Evolutionary conservation across 1,140 invertebrate genomes (phyloP), one percentile per base, ranked within the genome.

Genomic region (Anoplolepis gracilipes): DNA sequence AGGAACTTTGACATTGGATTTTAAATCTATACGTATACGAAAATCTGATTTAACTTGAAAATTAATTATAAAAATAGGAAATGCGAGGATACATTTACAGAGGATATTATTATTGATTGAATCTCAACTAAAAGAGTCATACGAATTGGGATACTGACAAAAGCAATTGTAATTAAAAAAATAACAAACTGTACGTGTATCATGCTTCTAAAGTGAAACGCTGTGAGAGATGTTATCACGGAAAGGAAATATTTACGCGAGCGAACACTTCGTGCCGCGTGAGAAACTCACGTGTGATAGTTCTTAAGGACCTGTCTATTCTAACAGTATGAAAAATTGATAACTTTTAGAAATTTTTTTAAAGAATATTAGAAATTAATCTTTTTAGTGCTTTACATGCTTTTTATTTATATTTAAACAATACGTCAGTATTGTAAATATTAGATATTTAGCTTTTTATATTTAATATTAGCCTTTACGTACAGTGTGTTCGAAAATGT

Each of bases 181-280:
- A 78, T 22, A 22, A 6, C 30, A 78, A 79, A 55, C 10, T 81
- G 36, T 36, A 19, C 6, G 13, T 36, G 0, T 62, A 2, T 53
- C 81, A 77, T 84, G 72, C 81, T 84, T 10, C 13, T 19, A 62
- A 64, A 64, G 25, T 49, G 13, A 53, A 5, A 16, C 19, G 22
- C 11, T 62, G 75, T 30, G 19, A 75, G n/a, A 33, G 16, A 33
- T 55, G 30, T 64, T 62, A 53, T 53, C 16, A 1, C 6, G 13
- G 19, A 30, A 55, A 36, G 2, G 39, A 39, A 11, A 33, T 46
- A n/a, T 33, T 30, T 42, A 16, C 22, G 2, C 16, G n/a, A 10
- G 49, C 46, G 6, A 62, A 39, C 19, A 22, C 39, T 10, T 19
- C 46, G 13, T 25, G 16, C 64, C 13, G 5, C 6, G 11, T 19